Conservation (phyloP, 64 coral and sea anemone species). For the Acropora yongei region DNA sequence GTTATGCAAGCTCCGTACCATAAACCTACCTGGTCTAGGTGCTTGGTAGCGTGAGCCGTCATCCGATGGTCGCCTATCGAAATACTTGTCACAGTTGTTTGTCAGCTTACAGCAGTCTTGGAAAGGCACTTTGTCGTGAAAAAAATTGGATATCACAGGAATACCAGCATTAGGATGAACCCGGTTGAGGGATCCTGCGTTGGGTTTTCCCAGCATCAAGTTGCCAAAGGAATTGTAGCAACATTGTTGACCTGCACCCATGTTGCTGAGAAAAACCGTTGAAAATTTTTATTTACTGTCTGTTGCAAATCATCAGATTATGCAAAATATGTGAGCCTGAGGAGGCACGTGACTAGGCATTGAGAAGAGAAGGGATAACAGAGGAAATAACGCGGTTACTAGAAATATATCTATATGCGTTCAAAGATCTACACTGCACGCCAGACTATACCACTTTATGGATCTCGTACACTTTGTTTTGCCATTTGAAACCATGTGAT, state of each 20-base stretch:
- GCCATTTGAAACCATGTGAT: too few relatives aligned
- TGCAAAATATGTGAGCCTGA: too few relatives aligned
- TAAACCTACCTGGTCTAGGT: constrained; percentile 61
- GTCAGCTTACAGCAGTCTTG: constrained; percentile 68
- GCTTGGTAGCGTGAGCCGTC: constrained; percentile 60
- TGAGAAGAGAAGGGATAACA: too few relatives aligned
- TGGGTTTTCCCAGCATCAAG: constrained; percentile 59
- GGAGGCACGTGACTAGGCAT: too few relatives aligned
- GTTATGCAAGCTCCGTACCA: too few relatives aligned
- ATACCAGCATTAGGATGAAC: constrained; percentile 59
- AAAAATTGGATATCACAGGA: constrained; percentile 73
- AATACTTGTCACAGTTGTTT: constrained; percentile 64
- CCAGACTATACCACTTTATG: too few relatives aligned
- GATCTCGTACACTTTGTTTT: too few relatives aligned
- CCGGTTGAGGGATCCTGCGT: constrained; percentile 70
- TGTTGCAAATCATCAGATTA: too few relatives aligned
- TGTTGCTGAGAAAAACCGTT: constrained; percentile 17
- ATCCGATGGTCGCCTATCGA: constrained; percentile 66
- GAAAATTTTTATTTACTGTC: too few relatives aligned
- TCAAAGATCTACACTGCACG: too few relatives aligned
- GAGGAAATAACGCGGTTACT: too few relatives aligned
- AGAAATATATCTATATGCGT: too few relatives aligned
- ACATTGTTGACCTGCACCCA: constrained; percentile 83
- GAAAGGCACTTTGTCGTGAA: constrained; percentile 84
- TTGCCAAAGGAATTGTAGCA: constrained; percentile 79